Base-by-base conservation (phyloP, 37 sponge, comb jelly and placozoan genomes). In the Aphrocallistes beatrix region DNA sequence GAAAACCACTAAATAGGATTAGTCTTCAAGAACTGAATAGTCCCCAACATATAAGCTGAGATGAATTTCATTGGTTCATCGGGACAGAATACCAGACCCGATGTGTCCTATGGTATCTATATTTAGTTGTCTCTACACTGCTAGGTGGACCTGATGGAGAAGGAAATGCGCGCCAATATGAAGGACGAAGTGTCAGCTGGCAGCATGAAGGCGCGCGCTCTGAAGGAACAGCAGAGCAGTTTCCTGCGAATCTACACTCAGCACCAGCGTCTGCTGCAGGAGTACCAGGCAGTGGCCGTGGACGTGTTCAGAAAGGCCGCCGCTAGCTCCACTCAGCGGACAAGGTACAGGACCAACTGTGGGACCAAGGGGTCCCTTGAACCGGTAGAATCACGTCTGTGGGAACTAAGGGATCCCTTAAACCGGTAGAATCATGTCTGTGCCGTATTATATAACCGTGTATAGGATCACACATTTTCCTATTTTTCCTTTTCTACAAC, bases 201-300 rank as follows among this genome's bases (percentile, higher is more conserved):
- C 30, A 37, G 51, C 21, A 38, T 51, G 37, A 51, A 38, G 39
- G 51, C 83, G 21, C 49, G 85, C 47, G 39, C 47, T 6, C 84
- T 83, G 36, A 28, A 39, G 36, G 37, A 36, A 6, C 83, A 85
- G n/a, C 88, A 85, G 39, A 37, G 21, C 39, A 69, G 25, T 34
- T 81, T 82, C 17, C 37, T 28, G 83, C 87, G 96, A 25, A 91
- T 96, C 28, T 89, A 91, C 50, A 86, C 85, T 47, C 96, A 96
- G 60, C 87, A 90, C 38, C 89, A 96, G 42, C 86, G 96, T 0
- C 88, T 96, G 82, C 81, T 86, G 19, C 90, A 90, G 50, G 96
- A 96, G 87, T 82, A 92, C 37, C 90, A 87, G 81, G 93, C 87
- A 1, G 87, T 88, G 1, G 92, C 90, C 32, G 86, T 82, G 0